Conservation (phyloP, 2,888 invertebrate genomes). For the Phalera bucephala region DNA sequence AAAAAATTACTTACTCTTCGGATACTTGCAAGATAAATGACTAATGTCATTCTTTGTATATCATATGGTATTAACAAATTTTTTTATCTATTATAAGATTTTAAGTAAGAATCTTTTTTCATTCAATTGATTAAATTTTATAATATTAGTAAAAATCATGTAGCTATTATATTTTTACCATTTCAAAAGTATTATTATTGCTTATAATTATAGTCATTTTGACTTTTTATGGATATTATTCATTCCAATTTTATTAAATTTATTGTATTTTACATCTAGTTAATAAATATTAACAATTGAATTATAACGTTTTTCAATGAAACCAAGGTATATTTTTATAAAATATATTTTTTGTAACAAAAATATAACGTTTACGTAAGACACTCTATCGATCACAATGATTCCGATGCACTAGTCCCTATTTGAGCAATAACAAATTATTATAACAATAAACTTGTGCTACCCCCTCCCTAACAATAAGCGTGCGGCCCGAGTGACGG, state of each 20-base stretch:
- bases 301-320: too few relatives aligned
- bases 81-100: too few relatives aligned
- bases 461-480: constrained; percentile 43
- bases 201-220: neutral
- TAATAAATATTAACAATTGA: constrained; percentile 5
- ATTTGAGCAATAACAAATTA: constrained; percentile 68
- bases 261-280: constrained; percentile 4
- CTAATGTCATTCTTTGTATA: too few relatives aligned
- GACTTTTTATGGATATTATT: constrained; percentile 5
- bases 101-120: too few relatives aligned
- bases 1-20: too few relatives aligned
- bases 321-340: constrained; percentile 30
- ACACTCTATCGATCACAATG: constrained; percentile 52
- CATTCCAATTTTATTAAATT: constrained; percentile 19
- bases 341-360: constrained; percentile 64
- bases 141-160: neutral
- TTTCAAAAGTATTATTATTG: neutral
- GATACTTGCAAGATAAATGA: too few relatives aligned
- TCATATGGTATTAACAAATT: too few relatives aligned
- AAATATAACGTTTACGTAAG: constrained; percentile 56
- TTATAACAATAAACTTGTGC: constrained; percentile 42
- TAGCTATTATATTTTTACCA: neutral
- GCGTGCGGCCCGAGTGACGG: too few relatives aligned
- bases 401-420: constrained; percentile 54
- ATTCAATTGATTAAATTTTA: too few relatives aligned